phyloP scores from a whole-genome alignment of 2,888 invertebrate genomes.

The Panopea generosa region DNA sequence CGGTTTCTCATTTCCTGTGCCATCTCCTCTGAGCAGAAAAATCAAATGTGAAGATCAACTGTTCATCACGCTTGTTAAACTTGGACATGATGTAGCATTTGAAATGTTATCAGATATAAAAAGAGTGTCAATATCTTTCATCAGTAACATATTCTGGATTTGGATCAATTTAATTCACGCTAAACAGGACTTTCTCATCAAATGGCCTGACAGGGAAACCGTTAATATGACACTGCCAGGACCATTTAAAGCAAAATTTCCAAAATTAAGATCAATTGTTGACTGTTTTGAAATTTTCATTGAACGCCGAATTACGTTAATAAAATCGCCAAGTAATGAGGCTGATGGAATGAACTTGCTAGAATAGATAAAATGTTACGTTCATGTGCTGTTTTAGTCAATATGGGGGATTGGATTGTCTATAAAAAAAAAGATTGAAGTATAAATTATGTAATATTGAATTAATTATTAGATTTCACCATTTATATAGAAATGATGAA shows the following conservation, averaged over 20 bases:
- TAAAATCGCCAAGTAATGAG: not conserved
- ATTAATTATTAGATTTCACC: too few relatives aligned
- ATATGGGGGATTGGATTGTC: not conserved
- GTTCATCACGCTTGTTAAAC: not conserved
- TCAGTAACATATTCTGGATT: not conserved
- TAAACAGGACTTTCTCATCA: not conserved
- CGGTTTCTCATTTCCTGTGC: not conserved
- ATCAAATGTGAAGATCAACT: not conserved
- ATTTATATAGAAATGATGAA: too few relatives aligned
- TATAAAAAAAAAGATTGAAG: not conserved
- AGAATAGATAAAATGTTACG: not conserved
- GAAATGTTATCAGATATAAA: not conserved
- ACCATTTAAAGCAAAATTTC: not conserved
- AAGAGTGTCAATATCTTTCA: not conserved
- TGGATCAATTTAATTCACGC: not conserved
- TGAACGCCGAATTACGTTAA: not conserved
- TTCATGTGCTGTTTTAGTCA: not conserved
- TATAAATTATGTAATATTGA: too few relatives aligned
- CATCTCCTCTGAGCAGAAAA: not conserved
- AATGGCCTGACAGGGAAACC: not conserved
- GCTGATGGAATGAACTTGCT: not conserved
- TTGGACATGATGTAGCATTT: not conserved
- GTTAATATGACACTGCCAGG: not conserved
- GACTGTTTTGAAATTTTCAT: slow-evolving; percentile 2
- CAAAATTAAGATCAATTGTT: not conserved